Base-by-base conservation (phyloP, 2,113 vertebrate species). In the Cyprinodon brontotheroides region DNA sequence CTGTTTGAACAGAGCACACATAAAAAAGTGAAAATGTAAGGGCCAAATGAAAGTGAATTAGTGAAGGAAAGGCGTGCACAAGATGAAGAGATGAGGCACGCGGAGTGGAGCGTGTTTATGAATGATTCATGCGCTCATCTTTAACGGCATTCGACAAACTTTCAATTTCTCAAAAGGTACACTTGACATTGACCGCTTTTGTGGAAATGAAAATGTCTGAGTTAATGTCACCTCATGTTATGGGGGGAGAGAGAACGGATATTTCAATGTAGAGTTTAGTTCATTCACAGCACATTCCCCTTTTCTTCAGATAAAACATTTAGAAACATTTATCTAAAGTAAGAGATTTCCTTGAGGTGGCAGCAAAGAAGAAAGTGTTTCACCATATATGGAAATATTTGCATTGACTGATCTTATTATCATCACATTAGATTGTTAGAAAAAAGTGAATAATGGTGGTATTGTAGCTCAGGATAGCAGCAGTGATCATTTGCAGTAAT, bases 111-210 rank as follows among this genome's bases (percentile, higher is more conserved):
- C 71, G 68, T 65, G 1, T 73, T 86, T 77, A 88, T 89, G 72
- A 89, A 88, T 89, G 81, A 90, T 90, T 87, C 75, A 91, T 88
- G 61, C 8, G 0, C 83, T 88, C 78, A 88, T 87, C 84, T 83
- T 87, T 85, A 81, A 84, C 59, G 13, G 74, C 79, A 92, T 85
- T 85, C 85, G 84, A 87, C 85, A 79, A 90, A 75, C 86, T 80
- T 85, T 86, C 75, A 43, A 88, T 89, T 87, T 65, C 68, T 85
- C 79, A 86, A 76, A 85, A 85, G 57, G 76, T 84, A 87, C 64
- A 17, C 68, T 71, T 69, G 77, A 53, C 80, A 67, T 39, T n/a
- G 36, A 36, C 36, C 37, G 41, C 48, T 64, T 72, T 43, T 8
- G 36, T 36, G 70, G 53, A 65, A 70, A 37, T 63, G 68, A 79